Evolutionary conservation across 2,888 invertebrate species (phyloP).

Genomic region (Leptopilina myrica): DNA sequence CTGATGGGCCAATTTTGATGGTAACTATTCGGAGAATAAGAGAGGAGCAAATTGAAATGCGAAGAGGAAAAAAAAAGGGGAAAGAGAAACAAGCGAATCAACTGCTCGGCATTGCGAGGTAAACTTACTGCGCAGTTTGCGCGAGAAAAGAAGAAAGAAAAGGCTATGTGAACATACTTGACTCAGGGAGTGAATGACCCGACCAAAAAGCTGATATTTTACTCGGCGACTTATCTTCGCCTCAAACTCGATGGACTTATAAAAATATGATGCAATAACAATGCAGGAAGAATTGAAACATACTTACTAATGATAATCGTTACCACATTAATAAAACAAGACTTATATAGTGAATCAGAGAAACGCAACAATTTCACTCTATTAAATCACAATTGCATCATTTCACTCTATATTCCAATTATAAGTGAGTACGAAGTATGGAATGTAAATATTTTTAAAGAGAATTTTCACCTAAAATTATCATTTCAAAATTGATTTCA

Average conservation of each 20-base stretch:
- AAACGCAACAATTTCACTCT: no score
- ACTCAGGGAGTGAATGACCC: conserved; percentile 55
- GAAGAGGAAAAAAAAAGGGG: not conserved
- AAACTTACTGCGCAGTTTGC: conserved; percentile 61
- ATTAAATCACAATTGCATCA: no score
- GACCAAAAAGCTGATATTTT: conserved; percentile 39
- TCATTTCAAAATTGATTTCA: no score
- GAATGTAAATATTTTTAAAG: no score
- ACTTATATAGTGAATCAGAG: no score
- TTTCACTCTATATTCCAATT: no score
- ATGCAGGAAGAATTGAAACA: not conserved
- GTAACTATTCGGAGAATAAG: not conserved
- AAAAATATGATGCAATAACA: not conserved
- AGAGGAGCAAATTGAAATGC: not conserved
- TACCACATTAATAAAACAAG: no score
- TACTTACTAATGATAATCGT: not conserved
- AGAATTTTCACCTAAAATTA: no score
- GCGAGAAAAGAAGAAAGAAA: conserved; percentile 43
- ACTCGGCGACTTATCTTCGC: conserved; percentile 16
- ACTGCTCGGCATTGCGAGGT: conserved; percentile 51
- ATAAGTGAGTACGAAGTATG: no score
- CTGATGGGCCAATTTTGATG: conserved; percentile 4
- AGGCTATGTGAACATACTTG: conserved; percentile 37
- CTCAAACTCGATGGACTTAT: not conserved
- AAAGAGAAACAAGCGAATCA: conserved; percentile 41